Conservation (phyloP, 2,797 vertebrate species). For the Triplophysa yarkandensis region DNA sequence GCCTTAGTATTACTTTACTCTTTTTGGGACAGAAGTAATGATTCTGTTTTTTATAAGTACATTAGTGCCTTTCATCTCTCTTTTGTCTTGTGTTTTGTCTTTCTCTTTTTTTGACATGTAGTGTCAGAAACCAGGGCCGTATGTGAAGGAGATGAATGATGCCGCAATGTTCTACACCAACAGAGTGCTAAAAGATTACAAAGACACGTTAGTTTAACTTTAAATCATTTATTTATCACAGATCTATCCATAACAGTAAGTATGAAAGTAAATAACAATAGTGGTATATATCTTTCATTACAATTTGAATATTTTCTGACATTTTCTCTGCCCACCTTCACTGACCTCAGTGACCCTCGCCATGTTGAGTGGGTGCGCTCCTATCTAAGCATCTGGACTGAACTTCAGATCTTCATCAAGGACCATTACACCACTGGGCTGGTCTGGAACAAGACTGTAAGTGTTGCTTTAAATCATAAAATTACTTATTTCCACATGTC, state of each 20-base stretch:
- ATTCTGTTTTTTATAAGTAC: background rate
- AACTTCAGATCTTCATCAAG: constrained; percentile 93
- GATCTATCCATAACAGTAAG: background rate
- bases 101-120: constrained; percentile 61
- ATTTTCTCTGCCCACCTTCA: background rate
- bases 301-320: constrained; percentile 22
- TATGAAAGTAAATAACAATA: background rate
- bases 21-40: background rate
- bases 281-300: background rate
- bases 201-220: constrained; percentile 87
- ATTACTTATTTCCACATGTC: background rate
- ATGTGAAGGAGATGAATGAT: constrained; percentile 99
- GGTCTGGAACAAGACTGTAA: constrained; percentile 90
- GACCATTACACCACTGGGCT: constrained; percentile 92
- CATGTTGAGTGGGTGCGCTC: constrained; percentile 97
- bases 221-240: too few species aligned
- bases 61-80: constrained; percentile 2
- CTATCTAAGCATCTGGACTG: constrained; percentile 92
- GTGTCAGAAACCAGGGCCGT: constrained; percentile 93
- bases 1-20: background rate
- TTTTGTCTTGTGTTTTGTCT: background rate
- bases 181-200: constrained; percentile 98
- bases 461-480: constrained; percentile 59
- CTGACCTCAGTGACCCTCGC: constrained; percentile 80
- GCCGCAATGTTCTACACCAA: constrained; percentile 98